phyloP scores from a whole-genome alignment of 1,140 invertebrate genomes.

The Drusus annulatus region DNA sequence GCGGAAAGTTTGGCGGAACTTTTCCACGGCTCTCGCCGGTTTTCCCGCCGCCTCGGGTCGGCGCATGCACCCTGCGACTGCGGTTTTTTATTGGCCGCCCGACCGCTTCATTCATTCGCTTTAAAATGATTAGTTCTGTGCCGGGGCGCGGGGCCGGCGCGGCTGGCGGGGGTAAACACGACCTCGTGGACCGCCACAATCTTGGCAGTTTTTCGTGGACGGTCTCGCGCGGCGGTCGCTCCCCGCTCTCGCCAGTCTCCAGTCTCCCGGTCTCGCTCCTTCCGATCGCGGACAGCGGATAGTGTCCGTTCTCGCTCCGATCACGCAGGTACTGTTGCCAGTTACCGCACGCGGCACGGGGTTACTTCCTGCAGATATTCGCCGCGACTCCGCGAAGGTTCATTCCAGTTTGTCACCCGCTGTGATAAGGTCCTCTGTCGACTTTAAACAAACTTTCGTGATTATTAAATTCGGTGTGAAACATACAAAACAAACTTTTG shows the following conservation, averaged over 20 bases:
- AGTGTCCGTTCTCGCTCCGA: too few relatives aligned
- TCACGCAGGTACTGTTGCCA: too few relatives aligned
- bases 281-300: too few relatives aligned
- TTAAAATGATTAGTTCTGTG: constrained; percentile 49
- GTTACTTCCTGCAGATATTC: not conserved
- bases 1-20: constrained; percentile 1
- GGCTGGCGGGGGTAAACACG: constrained; percentile 40
- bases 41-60: constrained; percentile 26
- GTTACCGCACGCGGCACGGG: not conserved
- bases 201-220: constrained; percentile 51
- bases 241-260: not conserved
- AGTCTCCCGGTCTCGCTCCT: too few relatives aligned
- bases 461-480: not conserved
- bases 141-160: constrained; percentile 20
- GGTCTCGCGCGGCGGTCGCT: constrained; percentile 39
- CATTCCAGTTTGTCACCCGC: constrained; percentile 15
- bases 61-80: constrained; percentile 38
- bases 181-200: constrained; percentile 38
- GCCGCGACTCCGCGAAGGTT: too few relatives aligned
- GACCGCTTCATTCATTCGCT: constrained; percentile 47
- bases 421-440: constrained; percentile 13
- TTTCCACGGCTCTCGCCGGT: not conserved
- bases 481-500: constrained; percentile 7
- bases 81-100: constrained; percentile 45
- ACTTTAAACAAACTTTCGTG: not conserved